These are phyloP conservation scores for Condylura cristata DNA, from an alignment of 2,113 vertebrate genomes.

Conservation along the genomic window DNA sequence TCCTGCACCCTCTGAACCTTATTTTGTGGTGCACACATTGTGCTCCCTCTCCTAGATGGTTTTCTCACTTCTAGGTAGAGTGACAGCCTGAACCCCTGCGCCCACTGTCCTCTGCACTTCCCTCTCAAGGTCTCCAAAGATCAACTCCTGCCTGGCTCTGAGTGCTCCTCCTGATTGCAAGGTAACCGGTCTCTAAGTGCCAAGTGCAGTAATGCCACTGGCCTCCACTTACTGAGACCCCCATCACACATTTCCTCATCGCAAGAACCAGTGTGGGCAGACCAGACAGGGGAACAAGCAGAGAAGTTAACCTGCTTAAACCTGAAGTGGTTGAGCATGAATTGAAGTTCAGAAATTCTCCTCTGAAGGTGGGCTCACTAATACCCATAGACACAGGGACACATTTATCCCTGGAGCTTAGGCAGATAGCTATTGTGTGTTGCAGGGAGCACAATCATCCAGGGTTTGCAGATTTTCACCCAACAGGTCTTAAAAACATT, in stretches of 20 bases:
- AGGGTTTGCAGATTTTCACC: neutral
- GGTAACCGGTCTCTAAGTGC: neutral
- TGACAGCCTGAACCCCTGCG: neutral
- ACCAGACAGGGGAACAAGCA: neutral
- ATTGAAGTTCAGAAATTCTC: neutral
- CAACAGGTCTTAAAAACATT: no score
- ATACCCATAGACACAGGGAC: no score
- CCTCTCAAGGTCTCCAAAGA: no score
- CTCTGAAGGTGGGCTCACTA: neutral
- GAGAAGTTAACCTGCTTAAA: neutral
- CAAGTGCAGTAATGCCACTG: neutral
- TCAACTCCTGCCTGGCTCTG: fast-evolving
- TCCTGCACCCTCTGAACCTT: neutral
- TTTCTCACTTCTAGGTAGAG: neutral
- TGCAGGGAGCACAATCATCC: neutral
- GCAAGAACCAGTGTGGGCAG: no score
- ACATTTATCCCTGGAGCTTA: neutral
- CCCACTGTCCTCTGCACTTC: fast-evolving
- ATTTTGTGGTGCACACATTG: neutral
- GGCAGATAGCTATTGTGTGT: neutral
- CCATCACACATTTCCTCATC: neutral
- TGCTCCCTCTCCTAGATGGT: no score
- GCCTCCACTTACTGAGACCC: neutral
- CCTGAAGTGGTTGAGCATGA: neutral
- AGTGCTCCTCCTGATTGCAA: neutral